Percentiles rank a stretch among this genome's conserved stretches.
phyloP scores from a whole-genome alignment of 2,888 invertebrate species.

The Ditula angustiorana region DNA sequence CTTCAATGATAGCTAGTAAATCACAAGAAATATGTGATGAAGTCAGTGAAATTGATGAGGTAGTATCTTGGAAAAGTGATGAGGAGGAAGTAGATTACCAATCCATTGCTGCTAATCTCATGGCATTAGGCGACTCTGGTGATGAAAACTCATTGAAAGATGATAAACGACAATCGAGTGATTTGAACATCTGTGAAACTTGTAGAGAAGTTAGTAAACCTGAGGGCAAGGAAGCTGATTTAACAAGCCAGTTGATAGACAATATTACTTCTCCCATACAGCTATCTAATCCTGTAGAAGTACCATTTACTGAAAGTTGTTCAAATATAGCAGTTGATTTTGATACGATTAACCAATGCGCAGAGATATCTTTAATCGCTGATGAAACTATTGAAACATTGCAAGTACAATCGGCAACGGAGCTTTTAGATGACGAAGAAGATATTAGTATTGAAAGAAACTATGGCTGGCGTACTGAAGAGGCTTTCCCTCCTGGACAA shows the following conservation, averaged over 20 bases:
- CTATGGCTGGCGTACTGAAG: constrained; percentile 63
- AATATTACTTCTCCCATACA: constrained; percentile 76
- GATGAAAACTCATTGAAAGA: constrained; percentile 39
- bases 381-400: constrained; percentile 73
- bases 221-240: constrained; percentile 59
- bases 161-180: constrained; percentile 49
- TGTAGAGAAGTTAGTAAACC: constrained; percentile 68
- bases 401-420: constrained; percentile 64
- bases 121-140: constrained; percentile 7
- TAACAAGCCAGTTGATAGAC: constrained; percentile 73
- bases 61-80: constrained; percentile 14
- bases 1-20: constrained; percentile 55
- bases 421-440: constrained; percentile 58
- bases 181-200: constrained; percentile 72
- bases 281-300: constrained; percentile 71
- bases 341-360: constrained; percentile 52
- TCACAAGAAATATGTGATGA: constrained; percentile 45
- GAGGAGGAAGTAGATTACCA: constrained; percentile 13
- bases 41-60: constrained; percentile 9
- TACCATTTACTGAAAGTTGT: constrained; percentile 56
- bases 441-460: constrained; percentile 43
- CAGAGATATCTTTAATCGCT: constrained; percentile 66
- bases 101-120: constrained; percentile 2
- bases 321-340: constrained; percentile 48
- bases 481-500: constrained; percentile 42